Conservation (phyloP, 2,888 invertebrate genomes). For the Cremastobaeus sp. region DNA sequence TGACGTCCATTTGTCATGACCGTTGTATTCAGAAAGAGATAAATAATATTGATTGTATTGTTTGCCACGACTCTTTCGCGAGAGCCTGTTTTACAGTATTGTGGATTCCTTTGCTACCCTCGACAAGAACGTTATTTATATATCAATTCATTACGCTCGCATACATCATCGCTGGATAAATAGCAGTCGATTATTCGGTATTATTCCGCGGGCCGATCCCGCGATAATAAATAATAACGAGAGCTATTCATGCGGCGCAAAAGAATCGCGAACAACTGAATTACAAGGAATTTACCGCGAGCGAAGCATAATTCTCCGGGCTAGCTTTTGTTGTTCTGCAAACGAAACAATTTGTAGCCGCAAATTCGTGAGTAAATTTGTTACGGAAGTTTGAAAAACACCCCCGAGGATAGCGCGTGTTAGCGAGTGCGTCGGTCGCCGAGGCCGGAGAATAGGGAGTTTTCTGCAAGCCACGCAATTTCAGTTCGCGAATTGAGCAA, state of each 20-base stretch:
- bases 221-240: conserved; percentile 24
- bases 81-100: conserved; percentile 38
- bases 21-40: conserved; percentile 37
- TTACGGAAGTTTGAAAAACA: conserved; percentile 56
- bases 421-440: conserved; percentile 11
- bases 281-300: conserved; percentile 20
- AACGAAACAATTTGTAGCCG: conserved; percentile 50
- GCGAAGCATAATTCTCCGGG: conserved; percentile 31
- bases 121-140: conserved; percentile 53
- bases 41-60: conserved; percentile 46
- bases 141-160: conserved; percentile 38
- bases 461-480: conserved; percentile 60
- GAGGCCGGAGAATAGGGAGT: conserved; percentile 37
- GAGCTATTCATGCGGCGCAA: conserved; percentile 1
- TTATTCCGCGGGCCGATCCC: conserved; percentile 21
- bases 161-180: conserved; percentile 24
- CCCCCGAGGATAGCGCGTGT: conserved; percentile 16
- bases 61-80: conserved; percentile 10
- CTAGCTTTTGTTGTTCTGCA: conserved; percentile 3
- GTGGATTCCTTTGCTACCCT: conserved; percentile 42
- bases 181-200: conserved; percentile 17
- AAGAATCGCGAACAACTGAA: conserved; percentile 28
- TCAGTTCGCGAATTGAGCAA: conserved; percentile 54
- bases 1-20: conserved; percentile 53
- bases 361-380: conserved; percentile 56